Evolutionary conservation across 1,140 invertebrate species (phyloP).

Genomic region (Drosophila simulans): DNA sequence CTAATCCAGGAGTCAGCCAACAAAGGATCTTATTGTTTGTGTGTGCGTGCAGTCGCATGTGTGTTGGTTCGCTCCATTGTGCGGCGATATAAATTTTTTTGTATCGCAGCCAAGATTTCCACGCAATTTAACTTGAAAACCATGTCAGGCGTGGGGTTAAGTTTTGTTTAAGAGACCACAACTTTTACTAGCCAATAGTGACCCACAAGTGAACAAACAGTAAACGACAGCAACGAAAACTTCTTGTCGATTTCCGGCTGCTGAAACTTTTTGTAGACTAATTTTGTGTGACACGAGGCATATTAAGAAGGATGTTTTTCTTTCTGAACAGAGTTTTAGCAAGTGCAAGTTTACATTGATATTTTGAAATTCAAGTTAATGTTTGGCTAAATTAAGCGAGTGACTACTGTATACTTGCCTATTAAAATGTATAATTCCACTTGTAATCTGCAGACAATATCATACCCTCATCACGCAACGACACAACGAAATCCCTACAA

Average conservation of each 20-base stretch:
- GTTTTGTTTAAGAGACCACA: conserved; percentile 44
- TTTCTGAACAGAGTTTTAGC: background rate
- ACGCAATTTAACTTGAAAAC: conserved; percentile 80
- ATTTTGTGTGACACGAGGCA: background rate
- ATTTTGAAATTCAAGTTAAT: too few relatives aligned
- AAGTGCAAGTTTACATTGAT: too few relatives aligned
- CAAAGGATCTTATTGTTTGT: conserved; percentile 61
- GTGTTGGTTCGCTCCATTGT: conserved; percentile 17
- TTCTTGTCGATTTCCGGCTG: background rate
- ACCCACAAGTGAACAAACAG: conserved; percentile 23
- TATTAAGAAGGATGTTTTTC: background rate
- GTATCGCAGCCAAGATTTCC: conserved; percentile 78
- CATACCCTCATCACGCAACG: conserved; percentile 79
- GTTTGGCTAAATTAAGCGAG: background rate
- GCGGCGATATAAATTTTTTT: conserved; percentile 46
- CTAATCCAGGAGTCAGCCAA: conserved; percentile 70
- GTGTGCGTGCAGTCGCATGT: conserved; percentile 14
- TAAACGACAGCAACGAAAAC: background rate
- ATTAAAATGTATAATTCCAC: conserved; percentile 7
- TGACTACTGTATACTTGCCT: background rate
- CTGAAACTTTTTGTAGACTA: background rate
- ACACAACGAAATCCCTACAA: conserved; percentile 77
- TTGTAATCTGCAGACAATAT: conserved; percentile 69
- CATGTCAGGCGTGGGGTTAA: conserved; percentile 67
- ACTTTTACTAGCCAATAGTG: conserved; percentile 39